These are phyloP conservation scores for Tetrao urogallus DNA, from an alignment of 2,113 vertebrate genomes.

Conservation along the genomic window DNA sequence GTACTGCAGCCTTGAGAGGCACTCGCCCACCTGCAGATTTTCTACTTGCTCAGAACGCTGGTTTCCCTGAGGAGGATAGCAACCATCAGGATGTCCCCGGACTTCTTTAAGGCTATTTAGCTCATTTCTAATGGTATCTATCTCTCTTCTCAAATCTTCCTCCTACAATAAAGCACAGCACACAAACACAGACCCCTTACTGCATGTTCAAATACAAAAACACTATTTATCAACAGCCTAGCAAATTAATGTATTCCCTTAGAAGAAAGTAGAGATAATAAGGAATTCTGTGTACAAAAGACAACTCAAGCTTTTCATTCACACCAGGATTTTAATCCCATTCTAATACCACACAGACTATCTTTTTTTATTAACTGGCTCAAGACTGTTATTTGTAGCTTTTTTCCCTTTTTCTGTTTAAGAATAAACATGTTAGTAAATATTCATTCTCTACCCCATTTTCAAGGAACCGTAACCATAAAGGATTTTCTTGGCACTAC, in stretches of 20 bases:
- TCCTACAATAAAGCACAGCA: conserved; percentile 74
- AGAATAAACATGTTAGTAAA: neutral
- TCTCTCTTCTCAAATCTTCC: conserved; percentile 67
- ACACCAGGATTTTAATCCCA: neutral
- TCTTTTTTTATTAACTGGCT: neutral
- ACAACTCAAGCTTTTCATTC: neutral
- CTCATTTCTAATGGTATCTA: conserved; percentile 73
- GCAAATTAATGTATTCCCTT: neutral
- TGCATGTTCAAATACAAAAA: neutral
- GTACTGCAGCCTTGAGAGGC: neutral
- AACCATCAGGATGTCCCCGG: conserved; percentile 68
- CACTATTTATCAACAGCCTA: neutral
- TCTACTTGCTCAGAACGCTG: conserved; percentile 43
- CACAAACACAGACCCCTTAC: neutral
- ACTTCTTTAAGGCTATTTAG: conserved; percentile 74
- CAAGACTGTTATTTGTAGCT: neutral
- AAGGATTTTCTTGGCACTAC: neutral
- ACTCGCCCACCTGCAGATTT: conserved; percentile 77
- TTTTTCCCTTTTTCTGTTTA: neutral
- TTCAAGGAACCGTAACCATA: neutral
- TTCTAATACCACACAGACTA: neutral
- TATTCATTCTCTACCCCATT: neutral
- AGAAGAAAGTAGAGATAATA: neutral
- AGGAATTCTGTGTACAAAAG: neutral
- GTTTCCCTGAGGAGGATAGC: conserved; percentile 44